A percentile compares a stretch with the other conserved stretches of the same genome.
Conservation (phyloP, 1,140 invertebrate species). For the Lethocerus indicus region DNA sequence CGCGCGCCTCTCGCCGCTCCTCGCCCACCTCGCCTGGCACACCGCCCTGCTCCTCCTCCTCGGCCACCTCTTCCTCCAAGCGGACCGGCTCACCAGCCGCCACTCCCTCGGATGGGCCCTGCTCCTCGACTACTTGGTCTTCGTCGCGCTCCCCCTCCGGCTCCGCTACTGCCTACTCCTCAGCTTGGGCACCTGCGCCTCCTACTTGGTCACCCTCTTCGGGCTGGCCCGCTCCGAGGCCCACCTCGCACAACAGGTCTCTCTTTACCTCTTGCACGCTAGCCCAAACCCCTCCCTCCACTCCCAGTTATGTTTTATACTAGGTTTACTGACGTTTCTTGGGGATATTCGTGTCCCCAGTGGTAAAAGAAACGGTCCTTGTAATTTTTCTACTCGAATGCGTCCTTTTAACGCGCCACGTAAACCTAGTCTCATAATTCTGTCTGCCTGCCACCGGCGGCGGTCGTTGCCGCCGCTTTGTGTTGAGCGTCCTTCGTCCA, state of each 20-base stretch:
- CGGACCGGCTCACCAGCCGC: constrained; percentile 31
- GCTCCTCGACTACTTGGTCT: constrained; percentile 68
- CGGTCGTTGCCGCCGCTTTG: no score
- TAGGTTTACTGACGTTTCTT: no score
- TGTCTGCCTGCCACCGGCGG: no score
- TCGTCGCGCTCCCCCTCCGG: constrained; percentile 60
- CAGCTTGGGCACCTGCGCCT: constrained; percentile 34
- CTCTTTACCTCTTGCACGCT: not conserved
- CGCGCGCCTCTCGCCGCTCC: constrained; percentile 10
- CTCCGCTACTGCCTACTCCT: constrained; percentile 41
- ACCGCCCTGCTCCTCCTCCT: constrained; percentile 40
- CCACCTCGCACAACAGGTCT: constrained; percentile 37
- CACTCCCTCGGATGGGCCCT: constrained; percentile 59
- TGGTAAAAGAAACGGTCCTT: no score
- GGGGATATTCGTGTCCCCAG: no score
- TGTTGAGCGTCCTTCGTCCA: no score
- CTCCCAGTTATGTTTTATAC: no score
- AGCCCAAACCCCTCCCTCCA: not conserved
- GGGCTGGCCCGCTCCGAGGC: constrained; percentile 26
- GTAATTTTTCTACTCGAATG: no score
- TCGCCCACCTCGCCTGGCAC: constrained; percentile 44
- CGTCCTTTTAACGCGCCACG: no score
- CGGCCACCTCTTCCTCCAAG: constrained; percentile 33
- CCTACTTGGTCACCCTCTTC: constrained; percentile 36
- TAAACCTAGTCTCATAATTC: no score